Evolutionary conservation across 2,113 vertebrate genomes (phyloP), one percentile per base, ranked within the genome.

Genomic region (Acanthochromis polyacanthus): DNA sequence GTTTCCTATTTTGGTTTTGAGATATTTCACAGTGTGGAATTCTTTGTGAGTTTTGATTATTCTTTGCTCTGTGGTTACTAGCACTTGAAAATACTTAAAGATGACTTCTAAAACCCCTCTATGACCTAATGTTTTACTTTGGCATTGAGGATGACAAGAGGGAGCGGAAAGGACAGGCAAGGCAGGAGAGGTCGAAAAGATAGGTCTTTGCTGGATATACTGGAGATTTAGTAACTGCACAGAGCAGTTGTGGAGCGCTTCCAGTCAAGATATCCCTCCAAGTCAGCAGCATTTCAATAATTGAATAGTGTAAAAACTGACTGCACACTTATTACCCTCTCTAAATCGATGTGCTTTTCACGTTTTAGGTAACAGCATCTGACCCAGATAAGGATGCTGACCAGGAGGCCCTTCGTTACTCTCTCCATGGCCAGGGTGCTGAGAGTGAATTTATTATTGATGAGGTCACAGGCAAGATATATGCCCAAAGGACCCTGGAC

Each of bases 351-450:
- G 32, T 69, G 52, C 22, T 58, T 90, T 70, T 90, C 82, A 88
- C 82, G 62, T 87, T 89, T 14, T 68, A 98, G 96, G 96, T 98
- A 75, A 94, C 95, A 22, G 96, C 96, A 0, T 93, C 91, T 23
- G 97, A 98, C 92, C 97, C 96, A 70, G 97, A 98, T 83, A 95
- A 95, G 65, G 93, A 91, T 38, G 87, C 94, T 12, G 92, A 95
- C 84, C 95, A 95, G 80, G 96, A 95, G 76, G 95, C 96, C 12
- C 72, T 97, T 78, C 95, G 95, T 16, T 98, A 97, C 61, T 97
- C 96, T 0, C 90, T 97, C 66, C 96, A 97, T 0, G 97, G 97
- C 23, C 95, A 95, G 52, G 96, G 97, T 5, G 95, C 96, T n/a
- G 94, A 93, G 67, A 96, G 94, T 4, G 92, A 95, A 87, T 97